Evolutionary conservation across 2,888 invertebrate genomes (phyloP).

Genomic region (Tipula unca): DNA sequence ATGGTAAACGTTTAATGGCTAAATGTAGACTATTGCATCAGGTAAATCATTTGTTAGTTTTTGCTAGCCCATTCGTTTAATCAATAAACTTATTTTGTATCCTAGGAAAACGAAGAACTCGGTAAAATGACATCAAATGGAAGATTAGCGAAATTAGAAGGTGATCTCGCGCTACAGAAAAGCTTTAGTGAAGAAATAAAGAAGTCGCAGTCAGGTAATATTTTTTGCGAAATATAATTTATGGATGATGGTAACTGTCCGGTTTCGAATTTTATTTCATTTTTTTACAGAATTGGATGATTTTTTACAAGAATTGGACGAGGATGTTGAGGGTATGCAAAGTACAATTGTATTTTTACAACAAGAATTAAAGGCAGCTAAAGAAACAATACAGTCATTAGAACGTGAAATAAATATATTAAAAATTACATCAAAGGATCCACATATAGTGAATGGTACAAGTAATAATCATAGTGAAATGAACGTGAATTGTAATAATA

Average conservation of each 20-base stretch:
- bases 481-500: constrained; percentile 24
- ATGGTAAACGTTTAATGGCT: constrained; percentile 95
- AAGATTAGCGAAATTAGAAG: constrained; percentile 88
- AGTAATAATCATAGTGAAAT: constrained; percentile 25
- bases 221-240: no score
- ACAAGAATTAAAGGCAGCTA: constrained; percentile 80
- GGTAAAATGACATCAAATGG: constrained; percentile 94
- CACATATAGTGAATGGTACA: constrained; percentile 24
- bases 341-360: constrained; percentile 91
- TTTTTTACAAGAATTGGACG: constrained; percentile 90
- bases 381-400: constrained; percentile 55
- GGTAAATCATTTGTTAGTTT: constrained; percentile 27
- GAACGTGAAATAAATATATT: constrained; percentile 49
- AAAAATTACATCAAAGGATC: constrained; percentile 26
- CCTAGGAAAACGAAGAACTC: constrained; percentile 84
- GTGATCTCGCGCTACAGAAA: constrained; percentile 89
- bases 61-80: background rate
- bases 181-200: constrained; percentile 94
- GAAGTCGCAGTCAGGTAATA: constrained; percentile 84
- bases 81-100: background rate
- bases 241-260: background rate
- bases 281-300: constrained; percentile 73
- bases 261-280: background rate
- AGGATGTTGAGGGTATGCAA: constrained; percentile 98
- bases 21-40: constrained; percentile 90